phyloP scores from a whole-genome alignment of 37 sponge, comb jelly and placozoan genomes.

The Axinella damicornis region DNA sequence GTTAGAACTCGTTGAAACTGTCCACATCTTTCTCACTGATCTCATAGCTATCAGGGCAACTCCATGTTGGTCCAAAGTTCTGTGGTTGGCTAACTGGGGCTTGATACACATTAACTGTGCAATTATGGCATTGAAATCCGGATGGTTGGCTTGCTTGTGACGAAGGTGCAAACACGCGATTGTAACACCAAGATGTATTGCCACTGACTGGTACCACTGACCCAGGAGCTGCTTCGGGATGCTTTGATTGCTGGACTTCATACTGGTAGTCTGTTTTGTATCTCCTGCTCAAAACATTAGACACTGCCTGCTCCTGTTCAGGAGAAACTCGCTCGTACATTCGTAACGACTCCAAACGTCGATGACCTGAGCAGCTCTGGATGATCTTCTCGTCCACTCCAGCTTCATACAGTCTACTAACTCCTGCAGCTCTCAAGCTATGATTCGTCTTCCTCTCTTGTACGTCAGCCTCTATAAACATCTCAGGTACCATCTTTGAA shows the following conservation, averaged over 20 bases:
- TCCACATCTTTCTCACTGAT: no score
- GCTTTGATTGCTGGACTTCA: neutral
- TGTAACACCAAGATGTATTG: no score
- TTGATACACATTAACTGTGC: neutral
- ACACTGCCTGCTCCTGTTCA: slow-evolving; percentile 13
- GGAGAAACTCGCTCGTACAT: slow-evolving; percentile 12
- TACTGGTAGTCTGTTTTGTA: neutral
- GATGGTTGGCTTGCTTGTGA: neutral
- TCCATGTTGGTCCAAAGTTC: neutral
- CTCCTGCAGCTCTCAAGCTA: slow-evolving; percentile 38
- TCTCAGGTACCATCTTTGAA: neutral
- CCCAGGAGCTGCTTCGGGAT: neutral
- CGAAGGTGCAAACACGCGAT: neutral
- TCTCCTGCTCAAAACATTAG: neutral
- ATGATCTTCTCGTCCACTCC: slow-evolving; percentile 21
- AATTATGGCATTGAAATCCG: neutral
- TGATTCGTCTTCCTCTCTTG: slow-evolving; percentile 34
- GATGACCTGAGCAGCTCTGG: slow-evolving; percentile 8
- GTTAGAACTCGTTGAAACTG: no score
- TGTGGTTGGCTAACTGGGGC: neutral
- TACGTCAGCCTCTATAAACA: slow-evolving; percentile 14
- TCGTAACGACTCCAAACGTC: slow-evolving; percentile 4
- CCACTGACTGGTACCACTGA: no score
- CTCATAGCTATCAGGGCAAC: no score
- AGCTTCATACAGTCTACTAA: slow-evolving; percentile 28